Evolutionary conservation across 2,888 invertebrate species (phyloP), one percentile per base, ranked within the genome.

Genomic region (Lapara coniferarum): DNA sequence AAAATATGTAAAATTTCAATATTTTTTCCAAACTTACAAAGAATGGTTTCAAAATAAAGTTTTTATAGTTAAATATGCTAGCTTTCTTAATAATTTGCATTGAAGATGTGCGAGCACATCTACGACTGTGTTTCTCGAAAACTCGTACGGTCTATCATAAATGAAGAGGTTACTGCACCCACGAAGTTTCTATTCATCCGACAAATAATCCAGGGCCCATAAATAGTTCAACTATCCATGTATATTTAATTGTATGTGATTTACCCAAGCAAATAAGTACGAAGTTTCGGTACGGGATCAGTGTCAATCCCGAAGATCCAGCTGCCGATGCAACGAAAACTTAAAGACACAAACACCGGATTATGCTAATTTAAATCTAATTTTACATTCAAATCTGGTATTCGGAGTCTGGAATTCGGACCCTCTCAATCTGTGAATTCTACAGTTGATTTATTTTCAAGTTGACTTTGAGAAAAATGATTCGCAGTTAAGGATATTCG

Each of bases 301-400:
- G 77, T 83, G 75, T 78, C 76, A 72, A 66, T 77, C 71, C 71
- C 69, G 53, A 82, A 81, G 85, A 83, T 68, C 63, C 58, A 84
- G 85, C 81, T 81, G 80, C 82, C 89, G 89, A 89, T 88, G 89
- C 89, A 85, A 80, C 79, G 84, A 82, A 85, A 89, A 91, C 86
- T 90, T 90, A 83, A 87, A 88, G 87, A 87, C 84, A 89, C 90
- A 90, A 90, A 90, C 88, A 87, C 89, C 82, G 85, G 89, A 85
- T 92, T 91, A 91, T 92, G 91, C 84, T 89, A 91, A 92, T 92
- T 85, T 89, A 81, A 83, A 88, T 85, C 89, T 85, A 83, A 84
- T 90, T 89, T 85, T 80, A 79, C 81, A 89, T 90, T 89, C 90
- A 90, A 90, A 91, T 89, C 89, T 88, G 84, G 84, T 88, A 73